Percentiles rank a stretch among this genome's conserved stretches.
Evolutionary conservation across 2,797 vertebrate species (phyloP).

Genomic region (Tiaroga cobitis): DNA sequence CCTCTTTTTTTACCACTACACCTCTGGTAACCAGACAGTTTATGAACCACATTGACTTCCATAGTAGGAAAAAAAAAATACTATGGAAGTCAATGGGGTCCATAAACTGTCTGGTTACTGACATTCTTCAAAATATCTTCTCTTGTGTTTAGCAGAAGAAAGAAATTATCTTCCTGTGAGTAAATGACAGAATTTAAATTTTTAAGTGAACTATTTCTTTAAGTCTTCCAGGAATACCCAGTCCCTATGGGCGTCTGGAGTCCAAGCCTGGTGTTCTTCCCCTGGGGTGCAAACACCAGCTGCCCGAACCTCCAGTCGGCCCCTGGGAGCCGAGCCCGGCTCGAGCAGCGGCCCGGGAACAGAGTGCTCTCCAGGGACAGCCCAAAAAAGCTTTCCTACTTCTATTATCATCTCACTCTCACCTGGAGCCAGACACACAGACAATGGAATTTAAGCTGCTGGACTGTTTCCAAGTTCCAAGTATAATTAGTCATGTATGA

Average conservation of each 20-base stretch:
- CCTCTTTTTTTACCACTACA: no score
- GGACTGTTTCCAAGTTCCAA: conserved; percentile 11
- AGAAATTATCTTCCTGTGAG: no score
- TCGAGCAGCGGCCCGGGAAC: conserved; percentile 15
- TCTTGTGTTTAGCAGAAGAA: no score
- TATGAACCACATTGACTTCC: no score
- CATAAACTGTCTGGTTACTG: no score
- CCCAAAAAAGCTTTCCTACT: background rate
- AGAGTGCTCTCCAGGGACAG: conserved; percentile 16
- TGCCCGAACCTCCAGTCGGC: conserved; percentile 1
- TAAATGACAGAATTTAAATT: no score
- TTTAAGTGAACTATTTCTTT: no score
- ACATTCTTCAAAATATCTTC: no score
- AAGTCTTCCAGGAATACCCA: conserved; percentile 43
- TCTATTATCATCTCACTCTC: conserved; percentile 29
- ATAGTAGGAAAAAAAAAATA: no score
- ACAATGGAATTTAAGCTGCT: background rate
- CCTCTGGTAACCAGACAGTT: no score
- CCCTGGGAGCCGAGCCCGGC: conserved; percentile 19
- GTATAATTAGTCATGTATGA: no score
- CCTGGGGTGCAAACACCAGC: conserved; percentile 7
- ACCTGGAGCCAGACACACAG: conserved; percentile 10
- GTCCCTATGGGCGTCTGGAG: background rate
- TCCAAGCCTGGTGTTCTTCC: conserved; percentile 5
- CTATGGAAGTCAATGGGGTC: no score